Conservation (phyloP, 2,797 vertebrate genomes). For the Chaetophractus vellerosus region DNA sequence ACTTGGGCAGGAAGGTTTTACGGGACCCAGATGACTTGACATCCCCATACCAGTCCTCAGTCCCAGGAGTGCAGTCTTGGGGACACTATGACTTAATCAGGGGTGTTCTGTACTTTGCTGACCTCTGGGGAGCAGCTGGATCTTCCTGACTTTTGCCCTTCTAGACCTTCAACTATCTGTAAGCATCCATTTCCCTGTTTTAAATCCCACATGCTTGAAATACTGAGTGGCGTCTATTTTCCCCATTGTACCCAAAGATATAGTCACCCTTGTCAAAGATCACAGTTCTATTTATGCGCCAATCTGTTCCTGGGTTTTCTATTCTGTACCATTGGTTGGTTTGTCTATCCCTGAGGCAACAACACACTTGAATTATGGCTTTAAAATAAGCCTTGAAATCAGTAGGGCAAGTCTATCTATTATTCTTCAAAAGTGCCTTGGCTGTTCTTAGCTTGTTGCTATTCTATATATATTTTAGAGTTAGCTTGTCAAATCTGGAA, state of each 20-base stretch:
- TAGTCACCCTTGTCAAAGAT: not conserved
- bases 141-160: not conserved
- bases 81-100: not conserved
- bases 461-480: not conserved
- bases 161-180: not conserved
- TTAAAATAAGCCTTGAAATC: not conserved
- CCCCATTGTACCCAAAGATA: not conserved
- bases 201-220: not conserved
- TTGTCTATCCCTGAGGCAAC: not conserved
- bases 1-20: not conserved
- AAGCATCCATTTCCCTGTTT: not conserved
- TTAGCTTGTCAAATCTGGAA: not conserved
- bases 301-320: not conserved
- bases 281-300: not conserved
- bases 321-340: too few relatives aligned
- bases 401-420: not conserved
- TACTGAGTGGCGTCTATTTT: not conserved
- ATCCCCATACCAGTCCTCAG: not conserved
- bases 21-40: not conserved
- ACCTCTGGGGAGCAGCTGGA: not conserved
- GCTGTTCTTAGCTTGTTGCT: constrained; percentile 10
- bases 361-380: not conserved
- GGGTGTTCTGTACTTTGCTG: not conserved
- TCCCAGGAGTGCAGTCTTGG: not conserved
- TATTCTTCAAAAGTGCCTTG: not conserved